Base-by-base conservation (phyloP, 2,888 invertebrate species). In the Pimpla rufipes region DNA sequence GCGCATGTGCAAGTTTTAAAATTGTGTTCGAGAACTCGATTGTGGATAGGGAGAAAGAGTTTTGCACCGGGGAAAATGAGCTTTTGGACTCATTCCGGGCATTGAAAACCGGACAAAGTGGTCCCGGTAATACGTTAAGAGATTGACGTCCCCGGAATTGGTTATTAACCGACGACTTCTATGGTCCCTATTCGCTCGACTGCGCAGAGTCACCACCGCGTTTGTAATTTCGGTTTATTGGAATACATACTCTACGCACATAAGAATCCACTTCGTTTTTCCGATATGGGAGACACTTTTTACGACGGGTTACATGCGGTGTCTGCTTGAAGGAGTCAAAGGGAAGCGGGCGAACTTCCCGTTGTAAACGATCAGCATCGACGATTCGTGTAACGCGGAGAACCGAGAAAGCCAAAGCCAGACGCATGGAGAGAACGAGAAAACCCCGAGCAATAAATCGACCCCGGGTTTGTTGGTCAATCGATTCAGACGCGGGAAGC, bases 91-190 rank as follows among this genome's bases (percentile, higher is more conserved):
- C 67, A 74, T 85, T 81, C 85, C 85, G 79, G 79, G 77, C 81
- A 85, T 89, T 88, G 89, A 16, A 70, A 16, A 23, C 13, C 10
- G 23, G 68, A 83, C 68, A 68, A 80, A 83, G 67, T 73, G 68
- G 18, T 62, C 37, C 87, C 88, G 85, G 89, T 90, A 91, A 91
- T 91, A 90, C 88, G 90, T 89, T 89, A 90, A 90, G 85, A 88
- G 90, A 91, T 89, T 91, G 91, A 91, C 91, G 88, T 91, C 89
- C 88, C 89, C 90, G 90, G 91, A 91, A 92, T 91, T 91, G 91
- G 89, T 91, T 91, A 91, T 91, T 91, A 92, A 92, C 89, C 89
- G 88, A 87, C 88, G 85, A 87, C 84, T 86, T 71, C 73, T 67
- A 47, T 59, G 57, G 50, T 76, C 59, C 68, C 76, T 83, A n/a